Base-by-base conservation (phyloP, 2,797 vertebrate species). In the Distichodus sexfasciatus region DNA sequence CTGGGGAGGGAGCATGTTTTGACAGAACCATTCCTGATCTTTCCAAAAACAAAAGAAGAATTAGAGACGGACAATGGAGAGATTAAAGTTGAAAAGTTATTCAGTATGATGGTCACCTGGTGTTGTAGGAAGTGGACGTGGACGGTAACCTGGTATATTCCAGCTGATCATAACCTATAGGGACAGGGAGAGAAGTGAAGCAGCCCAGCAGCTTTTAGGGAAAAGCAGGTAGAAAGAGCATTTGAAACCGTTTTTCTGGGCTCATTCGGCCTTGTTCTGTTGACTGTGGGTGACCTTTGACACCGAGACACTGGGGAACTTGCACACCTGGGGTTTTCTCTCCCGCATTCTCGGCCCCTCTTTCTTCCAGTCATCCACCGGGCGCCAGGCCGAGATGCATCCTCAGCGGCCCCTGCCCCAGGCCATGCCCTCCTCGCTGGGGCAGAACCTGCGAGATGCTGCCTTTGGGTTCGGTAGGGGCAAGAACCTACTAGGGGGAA, bases 401-500 rank as follows among this genome's bases (percentile, higher is more conserved):
- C 89, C 83, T 24, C 74, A 81, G 85, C 90, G 33, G 29, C 91
- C 82, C 76, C 83, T 87, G 66, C 88, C 88, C 50, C 91, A 89
- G 74, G 89, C 90, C 70, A 87, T 88, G 83, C 90, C 91, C 38
- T 78, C 88, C 62, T 87, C 87, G 0, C 72, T 91, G 80, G 89
- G 90, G 46, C 88, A 83, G 63, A 84, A 76, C 6, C 78, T 88
- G 1, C 72, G 76, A 50, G 85, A 88, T 8, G 57, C 89, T 47
- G 91, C 89, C 0, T 69, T 90, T 76, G 89, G 85, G 0, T 78
- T 90, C 0, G 90, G 91, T 3, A 75, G 80, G 0, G 31, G 82
- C 66, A 87, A 87, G 67, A 77, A 86, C 58, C 77, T 89, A 3
- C 59, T 91, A 23, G 90, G 92, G 15, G 81, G 87, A 55, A 88